phyloP scores from a whole-genome alignment of 2,888 invertebrate genomes.

The Limnephilus auricula region DNA sequence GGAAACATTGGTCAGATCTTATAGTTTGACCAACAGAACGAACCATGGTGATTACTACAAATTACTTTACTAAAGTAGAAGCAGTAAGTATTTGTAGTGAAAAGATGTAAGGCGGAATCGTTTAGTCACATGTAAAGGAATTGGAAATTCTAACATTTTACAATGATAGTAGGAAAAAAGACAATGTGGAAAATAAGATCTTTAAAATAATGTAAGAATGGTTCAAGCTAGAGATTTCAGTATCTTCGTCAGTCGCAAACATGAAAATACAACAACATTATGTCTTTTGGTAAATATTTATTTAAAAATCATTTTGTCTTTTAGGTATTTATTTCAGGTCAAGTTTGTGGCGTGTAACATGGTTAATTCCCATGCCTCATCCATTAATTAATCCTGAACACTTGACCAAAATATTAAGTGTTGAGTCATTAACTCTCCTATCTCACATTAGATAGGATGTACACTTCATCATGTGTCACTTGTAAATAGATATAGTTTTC shows the following conservation, averaged over 20 bases:
- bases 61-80: background rate
- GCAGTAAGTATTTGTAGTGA: background rate
- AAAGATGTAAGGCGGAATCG: background rate
- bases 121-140: background rate
- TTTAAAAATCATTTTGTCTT: background rate
- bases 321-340: background rate
- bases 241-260: background rate
- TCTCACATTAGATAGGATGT: background rate
- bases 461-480: background rate
- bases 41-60: background rate
- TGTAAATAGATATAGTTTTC: background rate
- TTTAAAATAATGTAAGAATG: background rate
- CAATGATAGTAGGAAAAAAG: too few relatives aligned
- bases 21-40: too few relatives aligned
- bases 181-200: background rate
- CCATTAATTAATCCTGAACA: constrained; percentile 2
- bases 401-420: constrained; percentile 35
- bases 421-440: constrained; percentile 8
- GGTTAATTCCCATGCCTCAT: background rate
- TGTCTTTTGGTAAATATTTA: background rate
- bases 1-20: too few relatives aligned
- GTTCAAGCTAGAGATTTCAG: background rate
- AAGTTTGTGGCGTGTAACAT: background rate
- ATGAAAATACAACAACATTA: background rate
- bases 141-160: background rate